phyloP scores from a whole-genome alignment of 1,140 invertebrate species.

The Drosophila nannoptera region DNA sequence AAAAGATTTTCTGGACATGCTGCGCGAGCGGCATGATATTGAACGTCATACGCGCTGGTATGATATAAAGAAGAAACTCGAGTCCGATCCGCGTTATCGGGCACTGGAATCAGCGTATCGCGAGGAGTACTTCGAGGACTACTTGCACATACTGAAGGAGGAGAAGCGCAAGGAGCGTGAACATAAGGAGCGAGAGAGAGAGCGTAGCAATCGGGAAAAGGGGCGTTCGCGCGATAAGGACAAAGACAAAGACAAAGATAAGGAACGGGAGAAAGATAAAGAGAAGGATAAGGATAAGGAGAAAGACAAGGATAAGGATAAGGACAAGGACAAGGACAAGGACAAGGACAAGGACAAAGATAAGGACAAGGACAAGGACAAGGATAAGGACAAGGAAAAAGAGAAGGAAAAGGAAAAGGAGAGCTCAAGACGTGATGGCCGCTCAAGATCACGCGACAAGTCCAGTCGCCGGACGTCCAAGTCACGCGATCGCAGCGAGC shows the following conservation, averaged over 20 bases:
- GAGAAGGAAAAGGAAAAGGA: slow-evolving; percentile 49
- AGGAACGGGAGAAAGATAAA: too few relatives aligned
- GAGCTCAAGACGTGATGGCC: slow-evolving; percentile 80
- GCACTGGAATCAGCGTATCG: slow-evolving; percentile 89
- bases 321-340: too few relatives aligned
- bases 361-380: slow-evolving; percentile 77
- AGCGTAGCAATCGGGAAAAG: slow-evolving; percentile 78
- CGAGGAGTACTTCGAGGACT: slow-evolving; percentile 98
- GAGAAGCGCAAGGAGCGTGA: slow-evolving; percentile 83
- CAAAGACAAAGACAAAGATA: too few relatives aligned
- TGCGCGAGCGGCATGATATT: slow-evolving; percentile 83
- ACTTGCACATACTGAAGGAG: slow-evolving; percentile 89
- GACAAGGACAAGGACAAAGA: too few relatives aligned
- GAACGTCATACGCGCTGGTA: slow-evolving; percentile 95
- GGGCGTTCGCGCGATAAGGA: slow-evolving; percentile 64
- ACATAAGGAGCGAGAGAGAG: slow-evolving; percentile 71
- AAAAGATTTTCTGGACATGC: slow-evolving; percentile 93
- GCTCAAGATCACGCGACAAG: slow-evolving; percentile 82
- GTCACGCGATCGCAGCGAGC: slow-evolving; percentile 82
- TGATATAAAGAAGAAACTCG: slow-evolving; percentile 96
- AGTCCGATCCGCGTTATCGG: slow-evolving; percentile 94
- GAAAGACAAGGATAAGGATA: slow-evolving; percentile 62
- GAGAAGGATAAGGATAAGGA: slow-evolving; percentile 74
- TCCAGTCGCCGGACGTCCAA: slow-evolving; percentile 81
- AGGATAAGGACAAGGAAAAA: slow-evolving; percentile 70